A percentile compares a stretch with the other conserved stretches of the same genome.
Conservation (phyloP, 2,797 vertebrate species). For the Cuniculus paca region DNA sequence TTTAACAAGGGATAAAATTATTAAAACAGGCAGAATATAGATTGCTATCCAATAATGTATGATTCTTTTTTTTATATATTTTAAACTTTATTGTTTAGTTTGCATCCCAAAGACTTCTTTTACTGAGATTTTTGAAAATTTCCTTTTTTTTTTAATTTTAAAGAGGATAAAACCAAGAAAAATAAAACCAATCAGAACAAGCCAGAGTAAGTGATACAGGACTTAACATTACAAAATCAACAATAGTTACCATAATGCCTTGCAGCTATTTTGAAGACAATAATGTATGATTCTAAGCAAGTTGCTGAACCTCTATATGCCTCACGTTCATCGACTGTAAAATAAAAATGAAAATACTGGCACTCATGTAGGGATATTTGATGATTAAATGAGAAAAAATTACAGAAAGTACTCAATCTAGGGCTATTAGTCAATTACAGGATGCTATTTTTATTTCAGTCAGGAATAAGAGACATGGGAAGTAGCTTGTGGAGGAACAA, state of each 20-base stretch:
- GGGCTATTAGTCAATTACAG: conserved; percentile 28
- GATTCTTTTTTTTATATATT: no score
- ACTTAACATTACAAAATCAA: no score
- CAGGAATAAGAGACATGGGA: neutral
- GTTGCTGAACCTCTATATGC: neutral
- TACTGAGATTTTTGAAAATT: no score
- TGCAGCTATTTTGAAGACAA: no score
- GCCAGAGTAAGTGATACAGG: no score
- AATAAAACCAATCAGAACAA: no score
- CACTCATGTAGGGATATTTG: neutral
- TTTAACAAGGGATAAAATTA: neutral
- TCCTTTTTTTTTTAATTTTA: no score
- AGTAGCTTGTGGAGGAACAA: neutral
- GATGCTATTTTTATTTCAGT: neutral
- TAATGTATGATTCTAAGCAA: neutral
- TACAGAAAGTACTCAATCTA: neutral
- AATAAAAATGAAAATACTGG: conserved; percentile 48
- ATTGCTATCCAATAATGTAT: neutral
- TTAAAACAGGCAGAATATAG: neutral
- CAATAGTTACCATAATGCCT: no score
- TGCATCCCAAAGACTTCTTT: no score
- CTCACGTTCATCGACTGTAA: conserved; percentile 24
- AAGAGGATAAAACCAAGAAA: no score
- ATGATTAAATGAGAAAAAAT: conserved; percentile 51
- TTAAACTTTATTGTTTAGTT: no score